phyloP scores from a whole-genome alignment of 2,113 vertebrate genomes.

The Oncorhynchus tshawytscha region DNA sequence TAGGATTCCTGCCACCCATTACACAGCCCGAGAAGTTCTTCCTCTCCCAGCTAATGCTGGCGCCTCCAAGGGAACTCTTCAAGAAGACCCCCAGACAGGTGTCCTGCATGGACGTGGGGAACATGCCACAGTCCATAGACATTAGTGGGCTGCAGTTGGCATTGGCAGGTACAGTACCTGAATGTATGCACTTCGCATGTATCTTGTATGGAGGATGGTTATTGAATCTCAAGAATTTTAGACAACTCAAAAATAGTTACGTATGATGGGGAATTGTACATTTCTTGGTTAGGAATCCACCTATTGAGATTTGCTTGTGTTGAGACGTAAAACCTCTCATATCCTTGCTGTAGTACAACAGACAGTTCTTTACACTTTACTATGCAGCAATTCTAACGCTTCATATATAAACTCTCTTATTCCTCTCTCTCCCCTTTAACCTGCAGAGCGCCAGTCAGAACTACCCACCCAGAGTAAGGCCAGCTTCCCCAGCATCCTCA shows the following conservation, averaged over 20 bases:
- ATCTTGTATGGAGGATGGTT: background rate
- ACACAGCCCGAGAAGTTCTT: conserved; percentile 97
- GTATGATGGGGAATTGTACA: too few species aligned
- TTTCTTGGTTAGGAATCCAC: too few species aligned
- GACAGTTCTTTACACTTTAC: too few species aligned
- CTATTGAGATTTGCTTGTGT: too few species aligned
- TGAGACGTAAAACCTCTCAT: too few species aligned
- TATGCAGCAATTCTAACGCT: background rate
- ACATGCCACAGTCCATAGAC: conserved; percentile 88
- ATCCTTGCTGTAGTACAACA: too few species aligned
- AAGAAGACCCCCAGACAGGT: conserved; percentile 98
- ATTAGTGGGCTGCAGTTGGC: conserved; percentile 96
- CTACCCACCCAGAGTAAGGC: conserved; percentile 97
- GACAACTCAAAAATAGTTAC: too few species aligned
- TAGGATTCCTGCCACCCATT: conserved; percentile 96
- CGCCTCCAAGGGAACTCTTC: conserved; percentile 93
- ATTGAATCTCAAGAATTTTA: too few species aligned
- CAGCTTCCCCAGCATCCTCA: conserved; percentile 95
- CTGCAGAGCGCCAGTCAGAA: conserved; percentile 92
- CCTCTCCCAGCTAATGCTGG: conserved; percentile 96
- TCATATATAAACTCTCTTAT: background rate
- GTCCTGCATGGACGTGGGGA: conserved; percentile 89
- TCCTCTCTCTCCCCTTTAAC: background rate
- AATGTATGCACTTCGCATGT: background rate
- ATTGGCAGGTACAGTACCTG: conserved; percentile 81